These are phyloP conservation scores for Athetis lepigone DNA, from an alignment of 2,888 invertebrate genomes.

Conservation along the genomic window DNA sequence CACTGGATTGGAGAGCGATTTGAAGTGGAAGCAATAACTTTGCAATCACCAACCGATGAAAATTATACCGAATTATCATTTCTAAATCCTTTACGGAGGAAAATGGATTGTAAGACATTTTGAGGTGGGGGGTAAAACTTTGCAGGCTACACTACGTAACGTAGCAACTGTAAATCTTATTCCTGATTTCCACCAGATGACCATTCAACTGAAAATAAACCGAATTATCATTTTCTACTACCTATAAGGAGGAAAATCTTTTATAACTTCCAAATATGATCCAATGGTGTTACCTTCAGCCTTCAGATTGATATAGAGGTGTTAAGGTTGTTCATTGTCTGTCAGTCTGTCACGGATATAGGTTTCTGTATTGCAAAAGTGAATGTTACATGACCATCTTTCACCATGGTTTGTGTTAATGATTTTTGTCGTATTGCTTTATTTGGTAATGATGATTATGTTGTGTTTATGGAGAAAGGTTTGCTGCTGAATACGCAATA, in stretches of 20 bases:
- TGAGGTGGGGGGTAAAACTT: too few species aligned
- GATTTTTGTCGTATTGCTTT: slow-evolving; percentile 11
- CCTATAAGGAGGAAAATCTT: background rate
- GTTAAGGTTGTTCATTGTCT: background rate
- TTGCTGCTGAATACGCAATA: slow-evolving; percentile 14
- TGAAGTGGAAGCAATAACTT: too few species aligned
- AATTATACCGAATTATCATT: too few species aligned
- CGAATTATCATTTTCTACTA: too few species aligned
- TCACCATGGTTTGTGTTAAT: slow-evolving; percentile 19
- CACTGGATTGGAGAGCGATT: too few species aligned
- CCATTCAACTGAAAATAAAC: too few species aligned
- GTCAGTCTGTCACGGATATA: background rate
- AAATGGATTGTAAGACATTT: too few species aligned
- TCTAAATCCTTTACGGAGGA: too few species aligned
- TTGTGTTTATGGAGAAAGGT: slow-evolving; percentile 10
- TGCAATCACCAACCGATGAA: too few species aligned
- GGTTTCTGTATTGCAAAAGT: slow-evolving; percentile 7
- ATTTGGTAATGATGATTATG: slow-evolving; percentile 14
- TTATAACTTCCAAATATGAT: background rate
- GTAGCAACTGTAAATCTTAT: too few species aligned
- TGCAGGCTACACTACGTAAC: too few species aligned
- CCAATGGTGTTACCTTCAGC: background rate
- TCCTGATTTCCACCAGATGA: too few species aligned
- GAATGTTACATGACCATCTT: slow-evolving; percentile 10
- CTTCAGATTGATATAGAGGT: background rate